Evolutionary conservation across 2,797 vertebrate species (phyloP).

Genomic region (Hoplostethus atlanticus): DNA sequence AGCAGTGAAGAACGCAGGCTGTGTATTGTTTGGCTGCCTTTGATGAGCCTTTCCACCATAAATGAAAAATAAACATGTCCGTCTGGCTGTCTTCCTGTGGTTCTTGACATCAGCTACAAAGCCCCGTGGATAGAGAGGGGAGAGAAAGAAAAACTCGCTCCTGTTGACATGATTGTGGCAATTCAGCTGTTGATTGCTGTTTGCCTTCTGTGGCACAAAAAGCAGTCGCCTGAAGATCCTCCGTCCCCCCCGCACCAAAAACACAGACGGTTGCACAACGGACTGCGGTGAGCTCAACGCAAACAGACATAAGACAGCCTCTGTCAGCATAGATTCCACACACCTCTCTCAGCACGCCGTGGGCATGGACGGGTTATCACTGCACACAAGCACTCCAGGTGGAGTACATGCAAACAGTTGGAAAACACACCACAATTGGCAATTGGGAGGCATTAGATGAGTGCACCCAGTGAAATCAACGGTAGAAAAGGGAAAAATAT

Average conservation of each 20-base stretch:
- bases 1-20: conserved; percentile 24
- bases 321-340: conserved; percentile 10
- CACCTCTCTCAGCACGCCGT: background rate
- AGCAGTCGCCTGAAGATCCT: conserved; percentile 37
- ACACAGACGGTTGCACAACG: conserved; percentile 12
- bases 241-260: conserved; percentile 27
- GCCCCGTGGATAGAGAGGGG: conserved; percentile 16
- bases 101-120: conserved; percentile 48
- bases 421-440: conserved; percentile 4
- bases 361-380: background rate
- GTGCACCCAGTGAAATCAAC: conserved; percentile 46
- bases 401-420: conserved; percentile 39
- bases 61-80: conserved; percentile 58
- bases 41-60: conserved; percentile 42
- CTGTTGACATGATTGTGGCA: conserved; percentile 51
- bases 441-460: conserved; percentile 16
- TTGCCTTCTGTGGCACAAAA: conserved; percentile 34
- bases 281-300: conserved; percentile 39
- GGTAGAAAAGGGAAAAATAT: conserved; percentile 24
- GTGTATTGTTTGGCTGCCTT: conserved; percentile 42
- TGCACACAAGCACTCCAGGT: conserved; percentile 23
- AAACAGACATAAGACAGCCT: conserved; percentile 26
- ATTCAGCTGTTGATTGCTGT: conserved; percentile 24
- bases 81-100: conserved; percentile 42
- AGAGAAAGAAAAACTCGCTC: conserved; percentile 34